Conservation (phyloP, 2,888 invertebrate species). For the Spodoptera littoralis region DNA sequence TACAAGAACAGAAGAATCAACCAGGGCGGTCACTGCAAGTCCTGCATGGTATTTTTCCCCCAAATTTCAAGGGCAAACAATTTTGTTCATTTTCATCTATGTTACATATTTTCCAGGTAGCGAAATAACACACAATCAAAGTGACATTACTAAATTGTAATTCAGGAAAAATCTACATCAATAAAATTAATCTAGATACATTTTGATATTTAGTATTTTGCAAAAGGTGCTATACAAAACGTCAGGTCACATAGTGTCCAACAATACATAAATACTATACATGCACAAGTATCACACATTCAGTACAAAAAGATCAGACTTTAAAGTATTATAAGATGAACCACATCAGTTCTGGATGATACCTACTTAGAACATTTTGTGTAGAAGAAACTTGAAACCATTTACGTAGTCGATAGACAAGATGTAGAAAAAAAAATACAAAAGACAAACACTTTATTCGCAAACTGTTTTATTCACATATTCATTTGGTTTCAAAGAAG, state of each 20-base stretch:
- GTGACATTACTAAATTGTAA: conserved; percentile 36
- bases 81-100: no score
- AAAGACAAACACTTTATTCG: no score
- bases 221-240: conserved; percentile 61
- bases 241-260: conserved; percentile 47
- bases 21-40: no score
- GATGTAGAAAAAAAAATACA: no score
- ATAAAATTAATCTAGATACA: conserved; percentile 21
- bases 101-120: no score
- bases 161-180: conserved; percentile 50
- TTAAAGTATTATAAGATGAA: conserved; percentile 47
- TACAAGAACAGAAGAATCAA: no score
- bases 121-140: conserved; percentile 5
- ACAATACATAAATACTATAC: conserved; percentile 49
- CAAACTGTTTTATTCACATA: no score
- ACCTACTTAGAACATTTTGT: conserved; percentile 1
- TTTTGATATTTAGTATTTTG: conserved; percentile 34
- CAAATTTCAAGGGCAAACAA: no score
- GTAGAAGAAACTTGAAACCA: conserved; percentile 15
- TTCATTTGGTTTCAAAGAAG: no score
- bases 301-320: conserved; percentile 57
- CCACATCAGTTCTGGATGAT: conserved; percentile 37
- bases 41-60: no score
- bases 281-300: conserved; percentile 59
- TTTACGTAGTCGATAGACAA: neutral